Evolutionary conservation across 1,140 invertebrate genomes (phyloP).

Genomic region (Drosophila mojavensis): DNA sequence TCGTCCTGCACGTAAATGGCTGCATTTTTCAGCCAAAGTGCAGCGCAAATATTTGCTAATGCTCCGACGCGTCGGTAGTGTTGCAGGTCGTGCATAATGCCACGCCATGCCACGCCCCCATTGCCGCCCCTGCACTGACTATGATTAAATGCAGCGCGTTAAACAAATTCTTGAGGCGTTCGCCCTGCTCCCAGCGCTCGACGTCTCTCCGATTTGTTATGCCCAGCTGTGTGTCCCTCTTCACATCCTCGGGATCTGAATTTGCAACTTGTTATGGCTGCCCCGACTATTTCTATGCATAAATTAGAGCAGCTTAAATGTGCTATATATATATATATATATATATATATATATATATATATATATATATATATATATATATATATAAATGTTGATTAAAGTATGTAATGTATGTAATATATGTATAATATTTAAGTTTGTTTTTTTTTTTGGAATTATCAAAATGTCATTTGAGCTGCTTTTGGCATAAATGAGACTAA

Average conservation of each 20-base stretch:
- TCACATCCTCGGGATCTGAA: slow-evolving; percentile 1
- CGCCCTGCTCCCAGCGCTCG: slow-evolving; percentile 17
- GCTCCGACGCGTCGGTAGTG: slow-evolving; percentile 27
- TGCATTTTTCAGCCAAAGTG: slow-evolving; percentile 62
- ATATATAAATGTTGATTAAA: too few species aligned
- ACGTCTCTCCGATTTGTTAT: slow-evolving; percentile 50
- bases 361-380: too few species aligned
- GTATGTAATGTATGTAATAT: too few species aligned
- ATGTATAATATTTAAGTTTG: background rate
- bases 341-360: too few species aligned
- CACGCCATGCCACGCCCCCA: slow-evolving; percentile 2
- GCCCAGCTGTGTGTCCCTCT: slow-evolving; percentile 4
- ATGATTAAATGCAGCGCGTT: slow-evolving; percentile 65
- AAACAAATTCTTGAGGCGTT: slow-evolving; percentile 63
- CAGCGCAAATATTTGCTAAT: slow-evolving; percentile 66
- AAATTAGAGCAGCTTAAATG: slow-evolving; percentile 45
- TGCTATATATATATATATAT: too few species aligned
- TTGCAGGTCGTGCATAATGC: slow-evolving; percentile 41
- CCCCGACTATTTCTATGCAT: slow-evolving; percentile 45
- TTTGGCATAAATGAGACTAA: slow-evolving; percentile 1
- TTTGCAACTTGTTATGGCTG: slow-evolving; percentile 25
- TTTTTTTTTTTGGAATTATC: background rate
- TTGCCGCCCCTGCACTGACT: slow-evolving; percentile 31
- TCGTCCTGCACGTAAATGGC: slow-evolving; percentile 50
- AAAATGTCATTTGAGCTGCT: background rate